phyloP scores from a whole-genome alignment of 2,113 vertebrate genomes.

The Dissostichus mawsoni region DNA sequence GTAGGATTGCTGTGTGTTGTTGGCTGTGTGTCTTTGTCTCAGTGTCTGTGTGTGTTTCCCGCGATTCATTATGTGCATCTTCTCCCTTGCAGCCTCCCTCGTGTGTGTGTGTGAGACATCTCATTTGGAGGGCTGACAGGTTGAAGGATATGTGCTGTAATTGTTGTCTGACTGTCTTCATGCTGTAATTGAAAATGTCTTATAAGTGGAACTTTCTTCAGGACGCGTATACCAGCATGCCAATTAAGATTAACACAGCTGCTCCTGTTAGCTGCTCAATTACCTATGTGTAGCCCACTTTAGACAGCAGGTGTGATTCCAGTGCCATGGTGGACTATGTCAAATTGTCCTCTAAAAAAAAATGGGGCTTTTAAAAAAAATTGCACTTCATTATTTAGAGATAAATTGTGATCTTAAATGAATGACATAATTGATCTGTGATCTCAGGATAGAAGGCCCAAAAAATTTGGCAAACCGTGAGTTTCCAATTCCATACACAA shows the following conservation, averaged over 20 bases:
- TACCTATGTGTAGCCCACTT: constrained; percentile 25
- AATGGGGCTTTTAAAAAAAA: not conserved
- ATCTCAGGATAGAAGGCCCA: not conserved
- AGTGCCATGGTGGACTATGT: not conserved
- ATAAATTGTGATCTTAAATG: not conserved
- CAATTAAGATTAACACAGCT: constrained; percentile 62
- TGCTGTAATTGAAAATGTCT: constrained; percentile 79
- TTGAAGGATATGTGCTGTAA: constrained; percentile 75
- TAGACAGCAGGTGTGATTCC: not conserved
- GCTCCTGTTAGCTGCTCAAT: constrained; percentile 42
- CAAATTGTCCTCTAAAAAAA: not conserved
- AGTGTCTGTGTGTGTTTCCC: constrained; percentile 12
- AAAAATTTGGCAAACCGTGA: not conserved
- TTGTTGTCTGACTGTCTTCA: constrained; percentile 68
- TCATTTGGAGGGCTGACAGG: constrained; percentile 72
- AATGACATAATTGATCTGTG: not conserved
- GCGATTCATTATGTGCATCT: constrained; percentile 46
- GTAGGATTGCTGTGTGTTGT: not conserved
- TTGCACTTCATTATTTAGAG: not conserved
- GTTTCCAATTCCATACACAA: too few relatives aligned
- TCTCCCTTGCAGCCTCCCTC: constrained; percentile 16
- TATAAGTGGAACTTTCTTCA: constrained; percentile 49
- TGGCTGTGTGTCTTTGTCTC: constrained; percentile 5
- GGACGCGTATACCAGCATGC: constrained; percentile 48
- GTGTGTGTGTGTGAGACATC: constrained; percentile 49